Evolutionary conservation across 2,888 invertebrate genomes (phyloP), one percentile per base, ranked within the genome.

Genomic region (Acholoe squamosa): DNA sequence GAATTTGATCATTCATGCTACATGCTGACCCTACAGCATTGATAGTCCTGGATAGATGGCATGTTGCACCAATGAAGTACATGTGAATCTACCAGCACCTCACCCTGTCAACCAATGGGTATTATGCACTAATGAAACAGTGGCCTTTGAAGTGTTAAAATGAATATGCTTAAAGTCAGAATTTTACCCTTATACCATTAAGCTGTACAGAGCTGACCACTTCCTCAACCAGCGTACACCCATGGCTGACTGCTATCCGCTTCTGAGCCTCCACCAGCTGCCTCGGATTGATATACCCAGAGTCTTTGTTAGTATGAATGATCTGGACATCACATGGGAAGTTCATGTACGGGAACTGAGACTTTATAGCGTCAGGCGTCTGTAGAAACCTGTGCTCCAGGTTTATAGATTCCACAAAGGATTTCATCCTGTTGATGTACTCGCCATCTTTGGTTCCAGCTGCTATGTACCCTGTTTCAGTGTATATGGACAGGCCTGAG

Each of bases 281-380:
- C 34, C 89, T 10, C 28, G 89, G 89, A 34, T 89, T 89, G 25
- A 89, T 61, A n/a, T 67, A 33, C 54, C 89, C 89, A 3, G 89
- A 89, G 22, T 67, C 43, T 33, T 67, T 67, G 16, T 61, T 1
- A 10, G 67, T 31, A n/a, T 28, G n/a, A 0, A 89, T 22, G 0
- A 7, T 34, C 31, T 89, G 61, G 43, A 3, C 33, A 22, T 33
- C 89, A 34, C 16, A 0, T 14, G 7, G 31, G 25, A 89, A 61
- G n/a, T 67, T 33, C 19, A 67, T 14, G 43, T 67, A 89, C 3
- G 89, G 89, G 43, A 67, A 89, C 22, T 34, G 31, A 22, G 31
- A 22, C 14, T 22, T 89, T 0, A 89, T 31, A 0, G 19, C 25
- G 0, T 89, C 89, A 19, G 52, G 3, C 0, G 25, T 54, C 10